These are phyloP conservation scores for Megalops cyprinoides DNA, from an alignment of 2,797 vertebrate genomes.

Conservation along the genomic window DNA sequence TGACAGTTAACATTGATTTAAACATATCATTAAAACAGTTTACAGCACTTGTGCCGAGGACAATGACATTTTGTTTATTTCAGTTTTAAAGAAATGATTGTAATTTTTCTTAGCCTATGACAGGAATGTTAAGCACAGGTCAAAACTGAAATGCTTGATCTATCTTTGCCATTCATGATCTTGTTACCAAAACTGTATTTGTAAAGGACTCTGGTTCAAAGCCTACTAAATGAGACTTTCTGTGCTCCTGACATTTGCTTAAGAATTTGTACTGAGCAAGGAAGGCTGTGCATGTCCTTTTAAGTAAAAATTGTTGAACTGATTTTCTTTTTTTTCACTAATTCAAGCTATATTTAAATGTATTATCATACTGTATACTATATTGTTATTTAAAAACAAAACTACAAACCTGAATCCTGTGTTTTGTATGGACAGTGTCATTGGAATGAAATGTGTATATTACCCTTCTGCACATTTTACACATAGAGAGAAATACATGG, in stretches of 20 bases:
- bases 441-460: conserved; percentile 48
- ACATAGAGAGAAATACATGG: conserved; percentile 56
- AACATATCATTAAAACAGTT: background rate
- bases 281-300: background rate
- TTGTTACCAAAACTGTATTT: conserved; percentile 12
- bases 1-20: background rate
- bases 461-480: conserved; percentile 45
- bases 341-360: conserved; percentile 45
- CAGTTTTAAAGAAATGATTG: conserved; percentile 24
- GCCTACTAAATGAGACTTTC: conserved; percentile 43
- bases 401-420: conserved; percentile 19
- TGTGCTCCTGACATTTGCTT: conserved; percentile 23
- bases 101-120: conserved; percentile 15
- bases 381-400: conserved; percentile 52
- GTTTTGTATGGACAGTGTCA: conserved; percentile 35
- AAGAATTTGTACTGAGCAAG: conserved; percentile 22
- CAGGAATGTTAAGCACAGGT: conserved; percentile 28
- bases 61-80: background rate
- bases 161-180: background rate
- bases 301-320: background rate
- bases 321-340: conserved; percentile 31
- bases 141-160: background rate
- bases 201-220: background rate
- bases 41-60: background rate
- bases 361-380: conserved; percentile 32